Conservation (phyloP, 2,113 vertebrate genomes). For the Corydoras sp. region DNA sequence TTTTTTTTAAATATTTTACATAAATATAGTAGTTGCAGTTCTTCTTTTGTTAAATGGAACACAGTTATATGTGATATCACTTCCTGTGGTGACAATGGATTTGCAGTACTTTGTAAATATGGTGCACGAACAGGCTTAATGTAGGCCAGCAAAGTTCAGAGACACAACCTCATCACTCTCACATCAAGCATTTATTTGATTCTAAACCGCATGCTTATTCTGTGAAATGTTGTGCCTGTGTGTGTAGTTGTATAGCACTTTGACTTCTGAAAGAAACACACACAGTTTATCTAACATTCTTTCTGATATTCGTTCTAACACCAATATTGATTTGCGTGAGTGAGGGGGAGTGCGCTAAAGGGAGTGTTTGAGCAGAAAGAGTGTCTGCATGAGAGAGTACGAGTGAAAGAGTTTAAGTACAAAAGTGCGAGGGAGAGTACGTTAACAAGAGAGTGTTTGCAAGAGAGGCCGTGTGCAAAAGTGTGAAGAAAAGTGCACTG, state of each 20-base stretch:
- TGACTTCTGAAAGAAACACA: background rate
- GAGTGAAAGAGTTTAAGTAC: no score
- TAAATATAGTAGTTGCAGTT: constrained; percentile 44
- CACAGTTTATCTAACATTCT: no score
- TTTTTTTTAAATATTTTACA: background rate
- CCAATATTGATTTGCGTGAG: no score
- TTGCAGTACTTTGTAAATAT: constrained; percentile 26
- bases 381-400: no score
- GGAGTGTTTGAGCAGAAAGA: no score
- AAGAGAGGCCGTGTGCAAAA: no score
- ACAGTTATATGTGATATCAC: constrained; percentile 40
- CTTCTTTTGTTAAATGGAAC: constrained; percentile 12
- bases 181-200: background rate
- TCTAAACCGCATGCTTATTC: constrained; percentile 14
- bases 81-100: constrained; percentile 30
- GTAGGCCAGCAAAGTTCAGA: constrained; percentile 33
- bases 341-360: no score
- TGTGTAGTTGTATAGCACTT: no score
- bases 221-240: background rate
- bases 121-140: constrained; percentile 24
- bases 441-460: no score
- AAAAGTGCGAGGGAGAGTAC: no score
- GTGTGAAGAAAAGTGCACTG: no score
- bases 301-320: no score
- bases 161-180: constrained; percentile 12